Evolutionary conservation across 1,140 invertebrate species (phyloP), one percentile per base, ranked within the genome.

Genomic region (Magallana gigas): DNA sequence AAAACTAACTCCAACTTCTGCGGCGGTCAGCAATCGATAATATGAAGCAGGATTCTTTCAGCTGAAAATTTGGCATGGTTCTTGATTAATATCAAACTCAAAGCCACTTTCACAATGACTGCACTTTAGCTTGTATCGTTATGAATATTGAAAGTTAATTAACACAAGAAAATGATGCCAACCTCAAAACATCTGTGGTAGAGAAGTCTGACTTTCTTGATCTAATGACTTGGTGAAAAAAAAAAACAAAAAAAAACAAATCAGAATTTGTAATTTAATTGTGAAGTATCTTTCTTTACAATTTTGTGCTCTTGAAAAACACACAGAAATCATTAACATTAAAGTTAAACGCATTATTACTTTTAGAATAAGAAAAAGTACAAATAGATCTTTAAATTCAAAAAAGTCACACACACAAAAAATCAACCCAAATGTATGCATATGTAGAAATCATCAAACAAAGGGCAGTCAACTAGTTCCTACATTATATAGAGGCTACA

Each of bases 251-350:
- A 62, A 76, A 12, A 11, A 48, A 76, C 36, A 12, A 5, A 29
- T 76, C 36, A 12, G 4, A 76, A 48, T 4, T 48, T 48, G 36
- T 48, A 8, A 29, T 76, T 76, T 76, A 76, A 48, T 76, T 14
- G 68, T 76, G 68, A 76, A 76, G 18, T 76, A 76, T 76, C 4
- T 29, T 29, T 29, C 68, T 12, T 29, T 76, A 12, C 8, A 76
- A 76, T 76, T 76, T 76, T 29, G 68, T 76, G 68, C 68, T 76
- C 9, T 76, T 76, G 6, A 76, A 76, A 36, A 29, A 76, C 68
- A 76, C 68, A 48, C 23, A 76, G 8, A 76, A 64, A 64, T 18
- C 18, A 64, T 16, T 64, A 64, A 8, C 18, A 18, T 76, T 76
- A 36, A 14, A 12, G 11, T 29, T 29, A 68, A 36, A 76, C 11